Evolutionary conservation across 2,113 vertebrate genomes (phyloP), one percentile per base, ranked within the genome.

Genomic region (Chitala chitala): DNA sequence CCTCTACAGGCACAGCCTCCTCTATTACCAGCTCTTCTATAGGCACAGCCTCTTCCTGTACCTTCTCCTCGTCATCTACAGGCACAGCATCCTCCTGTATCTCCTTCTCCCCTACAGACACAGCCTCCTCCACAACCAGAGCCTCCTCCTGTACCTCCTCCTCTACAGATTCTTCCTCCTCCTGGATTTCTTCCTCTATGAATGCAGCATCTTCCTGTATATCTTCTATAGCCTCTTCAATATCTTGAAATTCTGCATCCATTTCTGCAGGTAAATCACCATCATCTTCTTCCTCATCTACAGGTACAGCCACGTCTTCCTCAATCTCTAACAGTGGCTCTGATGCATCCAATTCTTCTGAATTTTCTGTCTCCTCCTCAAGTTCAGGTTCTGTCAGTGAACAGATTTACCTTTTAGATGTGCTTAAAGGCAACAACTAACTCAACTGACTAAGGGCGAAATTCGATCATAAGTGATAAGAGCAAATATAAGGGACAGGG

Each of bases 291-390:
- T 59, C 65, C 13, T 48, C 44, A 9, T 71, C 33, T 55, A 55
- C 48, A 55, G 51, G 22, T 10, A 26, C n/a, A 15, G 33, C 53
- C 31, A 10, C 53, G 1, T 26, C 69, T 31, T 71, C 50, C 22
- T 71, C 69, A 33, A 68, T 15, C 46, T 55, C 53, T 33, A 72
- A 38, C 42, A 56, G 26, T 61, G 55, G 54, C 26, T 61, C 71
- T 61, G 44, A n/a, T 15, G 36, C 36, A 29, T n/a, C 54, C 8
- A n/a, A 26, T 22, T 51, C 55, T 26, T 73, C 72, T 24, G 46
- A 31, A n/a, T 54, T 20, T 44, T 73, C 40, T 20, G 20, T 17
- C 29, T 63, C 58, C 26, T 51, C 44, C 26, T 48, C 31, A 29
- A 38, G 24, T 31, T n/a, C n/a, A n/a, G 44, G 58, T 20, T 63